Percentiles rank a stretch among this genome's conserved stretches.
phyloP scores from a whole-genome alignment of 2,888 invertebrate genomes.

The Andrena praecox region DNA sequence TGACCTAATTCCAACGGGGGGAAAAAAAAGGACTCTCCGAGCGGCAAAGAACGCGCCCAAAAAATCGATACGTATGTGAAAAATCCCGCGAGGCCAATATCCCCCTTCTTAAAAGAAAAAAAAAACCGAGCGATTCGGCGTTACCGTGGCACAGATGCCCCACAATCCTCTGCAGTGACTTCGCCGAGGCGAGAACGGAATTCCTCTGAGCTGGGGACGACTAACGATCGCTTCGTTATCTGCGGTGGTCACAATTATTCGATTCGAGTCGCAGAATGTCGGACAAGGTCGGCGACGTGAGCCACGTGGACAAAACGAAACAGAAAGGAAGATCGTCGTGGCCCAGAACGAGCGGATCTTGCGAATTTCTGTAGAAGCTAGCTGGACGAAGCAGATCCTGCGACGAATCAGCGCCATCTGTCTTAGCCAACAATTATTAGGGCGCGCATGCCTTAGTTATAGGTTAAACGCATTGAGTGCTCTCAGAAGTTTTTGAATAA shows the following conservation, averaged over 20 bases:
- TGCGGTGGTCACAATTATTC: slow-evolving; percentile 6
- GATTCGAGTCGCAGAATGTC: slow-evolving; percentile 49
- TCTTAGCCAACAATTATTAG: not conserved
- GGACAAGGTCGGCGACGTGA: slow-evolving; percentile 53
- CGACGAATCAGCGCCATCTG: not conserved
- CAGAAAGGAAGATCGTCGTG: not conserved
- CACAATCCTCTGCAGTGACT: slow-evolving; percentile 4
- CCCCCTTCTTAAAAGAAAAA: not conserved
- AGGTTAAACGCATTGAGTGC: too few species aligned
- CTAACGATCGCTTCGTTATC: slow-evolving; percentile 3
- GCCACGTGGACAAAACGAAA: slow-evolving; percentile 46
- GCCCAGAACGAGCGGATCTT: not conserved
- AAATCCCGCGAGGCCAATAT: not conserved
- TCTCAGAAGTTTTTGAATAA: too few species aligned
- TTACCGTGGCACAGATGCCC: not conserved
- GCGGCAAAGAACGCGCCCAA: not conserved
- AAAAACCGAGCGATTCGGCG: not conserved
- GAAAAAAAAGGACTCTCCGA: not conserved
- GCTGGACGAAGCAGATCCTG: not conserved
- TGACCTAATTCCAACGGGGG: not conserved
- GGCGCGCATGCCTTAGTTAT: not conserved
- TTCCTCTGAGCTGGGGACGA: not conserved
- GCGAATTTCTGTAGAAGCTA: slow-evolving; percentile 31
- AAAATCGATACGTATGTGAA: not conserved
- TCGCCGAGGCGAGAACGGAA: not conserved